A percentile compares a stretch with the other conserved stretches of the same genome.
Evolutionary conservation across 1,140 invertebrate genomes (phyloP).

Genomic region (Chlorops oryzae): DNA sequence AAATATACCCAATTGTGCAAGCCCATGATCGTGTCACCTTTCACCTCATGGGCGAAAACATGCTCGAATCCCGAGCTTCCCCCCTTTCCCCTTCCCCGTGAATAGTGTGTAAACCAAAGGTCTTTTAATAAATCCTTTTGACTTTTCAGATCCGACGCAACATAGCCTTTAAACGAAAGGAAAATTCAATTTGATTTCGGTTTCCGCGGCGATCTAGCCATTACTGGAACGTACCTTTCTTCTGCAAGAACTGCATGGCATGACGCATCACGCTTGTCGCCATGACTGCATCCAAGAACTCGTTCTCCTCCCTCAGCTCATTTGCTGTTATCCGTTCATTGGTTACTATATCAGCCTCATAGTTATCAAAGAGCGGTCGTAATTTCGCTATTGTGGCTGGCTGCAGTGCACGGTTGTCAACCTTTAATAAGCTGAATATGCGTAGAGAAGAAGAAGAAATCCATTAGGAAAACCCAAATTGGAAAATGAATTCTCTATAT

Average conservation of each 20-base stretch:
- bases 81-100: slow-evolving; percentile 65
- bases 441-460: background rate
- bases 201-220: slow-evolving; percentile 31
- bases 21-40: slow-evolving; percentile 67
- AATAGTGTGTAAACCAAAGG: slow-evolving; percentile 78
- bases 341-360: slow-evolving; percentile 64
- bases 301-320: slow-evolving; percentile 68
- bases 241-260: slow-evolving; percentile 64
- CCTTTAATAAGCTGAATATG: slow-evolving; percentile 21
- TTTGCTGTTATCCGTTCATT: slow-evolving; percentile 71
- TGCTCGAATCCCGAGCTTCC: slow-evolving; percentile 84
- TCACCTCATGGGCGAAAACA: slow-evolving; percentile 76
- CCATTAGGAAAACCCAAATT: slow-evolving; percentile 19
- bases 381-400: slow-evolving; percentile 62
- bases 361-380: slow-evolving; percentile 66
- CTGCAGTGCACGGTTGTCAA: slow-evolving; percentile 32
- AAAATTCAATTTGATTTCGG: slow-evolving; percentile 8
- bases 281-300: slow-evolving; percentile 70
- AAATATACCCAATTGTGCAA: slow-evolving; percentile 90
- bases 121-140: slow-evolving; percentile 68
- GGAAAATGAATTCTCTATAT: background rate
- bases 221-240: slow-evolving; percentile 52
- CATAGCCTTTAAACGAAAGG: slow-evolving; percentile 47
- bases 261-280: slow-evolving; percentile 67
- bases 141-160: slow-evolving; percentile 57